Percentiles rank a stretch among this genome's conserved stretches.
Evolutionary conservation across 2,113 vertebrate genomes (phyloP).

Genomic region (Notiomystis cincta): DNA sequence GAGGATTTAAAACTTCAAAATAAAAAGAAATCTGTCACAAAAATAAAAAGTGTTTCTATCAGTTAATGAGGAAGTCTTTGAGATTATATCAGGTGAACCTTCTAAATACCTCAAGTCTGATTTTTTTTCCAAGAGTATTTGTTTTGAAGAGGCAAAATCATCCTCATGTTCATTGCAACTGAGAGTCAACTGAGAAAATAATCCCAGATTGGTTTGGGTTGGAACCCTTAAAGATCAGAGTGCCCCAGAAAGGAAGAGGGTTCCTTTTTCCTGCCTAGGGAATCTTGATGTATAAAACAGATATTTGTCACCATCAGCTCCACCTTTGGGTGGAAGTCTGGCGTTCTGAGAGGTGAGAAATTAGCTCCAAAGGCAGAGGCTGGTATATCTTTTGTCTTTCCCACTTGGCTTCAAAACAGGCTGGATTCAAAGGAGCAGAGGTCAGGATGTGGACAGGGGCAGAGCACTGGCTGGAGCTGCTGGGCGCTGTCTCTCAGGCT

Average conservation of each 20-base stretch:
- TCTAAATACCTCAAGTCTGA: background rate
- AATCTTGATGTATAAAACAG: background rate
- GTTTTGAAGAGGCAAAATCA: background rate
- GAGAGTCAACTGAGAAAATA: background rate
- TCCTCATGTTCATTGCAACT: background rate
- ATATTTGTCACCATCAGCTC: background rate
- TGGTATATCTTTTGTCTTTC: background rate
- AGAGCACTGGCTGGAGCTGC: background rate
- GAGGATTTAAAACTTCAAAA: background rate
- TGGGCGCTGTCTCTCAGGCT: rapidly evolving
- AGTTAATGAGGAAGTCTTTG: background rate
- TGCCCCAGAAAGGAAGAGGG: background rate
- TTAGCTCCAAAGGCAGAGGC: background rate
- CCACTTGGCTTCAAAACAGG: background rate
- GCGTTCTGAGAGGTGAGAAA: background rate
- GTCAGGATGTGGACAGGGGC: background rate
- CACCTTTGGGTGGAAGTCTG: background rate
- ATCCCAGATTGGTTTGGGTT: background rate
- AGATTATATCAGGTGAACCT: background rate
- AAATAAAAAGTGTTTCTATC: background rate
- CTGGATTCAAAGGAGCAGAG: background rate
- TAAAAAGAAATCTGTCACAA: background rate
- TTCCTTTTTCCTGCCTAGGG: background rate
- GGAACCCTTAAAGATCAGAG: background rate
- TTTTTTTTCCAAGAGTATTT: background rate